phyloP scores from a whole-genome alignment of 2,888 invertebrate genomes.

The Protonemura montana region DNA sequence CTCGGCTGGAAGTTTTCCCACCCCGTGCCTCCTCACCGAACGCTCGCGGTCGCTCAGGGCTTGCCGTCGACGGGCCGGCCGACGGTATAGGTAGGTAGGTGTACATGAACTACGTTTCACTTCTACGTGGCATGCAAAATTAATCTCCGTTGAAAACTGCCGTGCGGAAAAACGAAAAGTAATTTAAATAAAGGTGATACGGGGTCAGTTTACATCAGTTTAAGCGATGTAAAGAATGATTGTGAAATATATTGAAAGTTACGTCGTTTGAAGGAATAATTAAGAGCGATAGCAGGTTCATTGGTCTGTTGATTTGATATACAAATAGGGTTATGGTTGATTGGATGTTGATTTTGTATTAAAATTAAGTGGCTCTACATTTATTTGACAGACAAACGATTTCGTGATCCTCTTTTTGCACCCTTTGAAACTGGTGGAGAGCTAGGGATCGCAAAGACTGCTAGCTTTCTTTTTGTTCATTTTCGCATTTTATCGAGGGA shows the following conservation, averaged over 20 bases:
- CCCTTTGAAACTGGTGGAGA: not conserved
- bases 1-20: conserved; percentile 18
- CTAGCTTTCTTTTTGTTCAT: not conserved
- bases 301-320: not conserved
- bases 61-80: not conserved
- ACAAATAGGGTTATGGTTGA: not conserved
- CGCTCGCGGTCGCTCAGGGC: not conserved
- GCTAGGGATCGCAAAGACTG: not conserved
- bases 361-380: not conserved
- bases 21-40: not conserved
- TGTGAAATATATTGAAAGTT: not conserved
- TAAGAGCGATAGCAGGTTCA: not conserved
- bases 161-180: conserved; percentile 14
- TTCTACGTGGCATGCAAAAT: conserved; percentile 19
- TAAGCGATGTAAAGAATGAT: not conserved
- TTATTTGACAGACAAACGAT: not conserved
- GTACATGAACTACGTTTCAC: not conserved
- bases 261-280: not conserved
- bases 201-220: not conserved
- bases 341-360: conserved; percentile 7
- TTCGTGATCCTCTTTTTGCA: not conserved
- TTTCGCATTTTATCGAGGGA: conserved; percentile 18
- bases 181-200: conserved; percentile 5
- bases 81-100: no score
- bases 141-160: conserved; percentile 36